A percentile compares a stretch with the other conserved stretches of the same genome.
Conservation (phyloP, 1,140 invertebrate genomes). For the Diorhabda elongata region DNA sequence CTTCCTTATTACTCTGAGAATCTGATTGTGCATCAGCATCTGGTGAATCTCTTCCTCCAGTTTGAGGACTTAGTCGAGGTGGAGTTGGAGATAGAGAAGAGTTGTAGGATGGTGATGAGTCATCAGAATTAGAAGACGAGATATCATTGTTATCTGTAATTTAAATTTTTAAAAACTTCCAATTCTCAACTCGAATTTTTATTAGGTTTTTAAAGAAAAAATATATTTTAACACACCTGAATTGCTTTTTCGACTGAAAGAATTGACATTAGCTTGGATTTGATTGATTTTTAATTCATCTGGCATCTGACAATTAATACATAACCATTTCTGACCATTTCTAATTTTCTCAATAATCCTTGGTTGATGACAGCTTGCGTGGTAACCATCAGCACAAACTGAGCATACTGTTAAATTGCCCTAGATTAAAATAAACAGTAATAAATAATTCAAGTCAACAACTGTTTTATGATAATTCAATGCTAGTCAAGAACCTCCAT, state of each 20-base stretch:
- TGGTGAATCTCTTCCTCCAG: slow-evolving; percentile 18
- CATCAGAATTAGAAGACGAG: slow-evolving; percentile 31
- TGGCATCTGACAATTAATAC: slow-evolving; percentile 52
- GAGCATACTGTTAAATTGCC: slow-evolving; percentile 71
- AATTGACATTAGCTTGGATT: slow-evolving; percentile 38
- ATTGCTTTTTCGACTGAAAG: slow-evolving; percentile 24
- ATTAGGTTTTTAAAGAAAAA: no score
- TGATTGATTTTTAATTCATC: slow-evolving; percentile 42
- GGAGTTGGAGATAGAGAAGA: slow-evolving; percentile 35
- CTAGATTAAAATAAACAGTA: slow-evolving; percentile 45
- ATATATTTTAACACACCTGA: slow-evolving; percentile 8
- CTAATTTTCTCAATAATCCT: slow-evolving; percentile 54
- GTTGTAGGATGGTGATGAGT: slow-evolving; percentile 28
- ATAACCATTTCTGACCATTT: slow-evolving; percentile 56
- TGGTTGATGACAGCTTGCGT: slow-evolving; percentile 69
- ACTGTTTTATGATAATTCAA: no score
- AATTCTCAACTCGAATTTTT: no score
- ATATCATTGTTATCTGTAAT: slow-evolving; percentile 25
- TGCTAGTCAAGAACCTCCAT: no score
- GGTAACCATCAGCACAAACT: slow-evolving; percentile 78
- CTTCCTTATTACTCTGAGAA: slow-evolving; percentile 39
- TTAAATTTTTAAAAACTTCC: no score
- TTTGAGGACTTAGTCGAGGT: slow-evolving; percentile 43
- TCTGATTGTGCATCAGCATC: slow-evolving; percentile 35
- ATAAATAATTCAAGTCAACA: no score